Percentiles rank a stretch among this genome's conserved stretches.
phyloP scores from a whole-genome alignment of 2,113 vertebrate genomes.

The Thomomys bottae region DNA sequence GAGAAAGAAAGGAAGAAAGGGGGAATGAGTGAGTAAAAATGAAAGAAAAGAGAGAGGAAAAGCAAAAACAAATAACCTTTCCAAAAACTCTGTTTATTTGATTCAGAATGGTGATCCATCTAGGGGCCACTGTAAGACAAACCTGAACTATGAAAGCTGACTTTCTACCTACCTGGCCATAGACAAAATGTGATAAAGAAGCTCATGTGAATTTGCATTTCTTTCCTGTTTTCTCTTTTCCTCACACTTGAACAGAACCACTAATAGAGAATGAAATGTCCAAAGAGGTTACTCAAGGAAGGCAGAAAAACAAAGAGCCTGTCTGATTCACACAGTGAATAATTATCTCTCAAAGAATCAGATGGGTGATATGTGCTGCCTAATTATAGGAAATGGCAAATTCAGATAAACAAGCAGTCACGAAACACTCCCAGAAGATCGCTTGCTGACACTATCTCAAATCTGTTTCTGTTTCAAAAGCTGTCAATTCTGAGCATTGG shows the following conservation, averaged over 20 bases:
- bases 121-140: background rate
- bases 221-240: background rate
- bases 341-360: constrained; percentile 53
- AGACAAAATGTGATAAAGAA: background rate
- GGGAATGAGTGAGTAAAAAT: no score
- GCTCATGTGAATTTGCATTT: background rate
- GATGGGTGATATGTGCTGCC: background rate
- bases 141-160: background rate
- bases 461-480: constrained; percentile 51
- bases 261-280: constrained; percentile 35
- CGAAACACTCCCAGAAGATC: constrained; percentile 28
- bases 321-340: background rate
- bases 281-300: constrained; percentile 26
- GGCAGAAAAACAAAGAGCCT: background rate
- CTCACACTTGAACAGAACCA: constrained; percentile 6
- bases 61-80: background rate
- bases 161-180: background rate
- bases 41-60: no score
- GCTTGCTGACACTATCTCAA: constrained; percentile 48
- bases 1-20: no score
- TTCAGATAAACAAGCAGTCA: constrained; percentile 60
- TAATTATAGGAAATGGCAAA: constrained; percentile 67
- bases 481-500: constrained; percentile 17
- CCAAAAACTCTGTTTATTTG: background rate
- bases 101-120: background rate